Percentiles rank a stretch among this genome's conserved stretches.
These are phyloP conservation scores for Rhogogaster chlorosoma DNA, from an alignment of 2,888 invertebrate species.

Conservation along the genomic window DNA sequence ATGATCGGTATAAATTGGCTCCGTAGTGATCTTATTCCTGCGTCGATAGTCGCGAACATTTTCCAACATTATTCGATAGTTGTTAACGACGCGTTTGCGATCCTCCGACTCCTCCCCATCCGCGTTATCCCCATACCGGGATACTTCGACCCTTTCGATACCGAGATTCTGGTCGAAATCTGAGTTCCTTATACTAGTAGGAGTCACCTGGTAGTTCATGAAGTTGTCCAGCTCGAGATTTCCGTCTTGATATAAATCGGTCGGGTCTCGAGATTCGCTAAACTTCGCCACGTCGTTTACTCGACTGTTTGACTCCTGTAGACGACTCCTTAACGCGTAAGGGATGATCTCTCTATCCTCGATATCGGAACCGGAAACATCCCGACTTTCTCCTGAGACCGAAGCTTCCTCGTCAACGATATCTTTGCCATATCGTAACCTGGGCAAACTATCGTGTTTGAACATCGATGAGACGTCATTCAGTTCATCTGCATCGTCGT, in stretches of 20 bases:
- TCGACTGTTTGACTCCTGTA: background rate
- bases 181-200: constrained; percentile 43
- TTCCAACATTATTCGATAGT: constrained; percentile 30
- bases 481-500: background rate
- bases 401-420: background rate
- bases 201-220: constrained; percentile 58
- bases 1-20: background rate
- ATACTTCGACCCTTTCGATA: background rate
- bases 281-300: background rate
- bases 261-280: background rate
- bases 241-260: background rate
- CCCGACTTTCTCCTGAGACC: background rate
- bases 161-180: background rate
- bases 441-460: constrained; percentile 33
- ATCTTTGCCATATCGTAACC: constrained; percentile 25
- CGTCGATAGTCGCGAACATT: constrained; percentile 38
- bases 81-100: constrained; percentile 47
- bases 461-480: constrained; percentile 14
- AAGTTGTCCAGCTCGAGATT: constrained; percentile 55
- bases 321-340: constrained; percentile 25
- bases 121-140: constrained; percentile 48
- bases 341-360: background rate
- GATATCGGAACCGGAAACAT: background rate
- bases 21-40: background rate
- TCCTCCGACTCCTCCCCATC: constrained; percentile 59